phyloP scores from a whole-genome alignment of 2,113 vertebrate species.

The Dicrurus megarhynchus region DNA sequence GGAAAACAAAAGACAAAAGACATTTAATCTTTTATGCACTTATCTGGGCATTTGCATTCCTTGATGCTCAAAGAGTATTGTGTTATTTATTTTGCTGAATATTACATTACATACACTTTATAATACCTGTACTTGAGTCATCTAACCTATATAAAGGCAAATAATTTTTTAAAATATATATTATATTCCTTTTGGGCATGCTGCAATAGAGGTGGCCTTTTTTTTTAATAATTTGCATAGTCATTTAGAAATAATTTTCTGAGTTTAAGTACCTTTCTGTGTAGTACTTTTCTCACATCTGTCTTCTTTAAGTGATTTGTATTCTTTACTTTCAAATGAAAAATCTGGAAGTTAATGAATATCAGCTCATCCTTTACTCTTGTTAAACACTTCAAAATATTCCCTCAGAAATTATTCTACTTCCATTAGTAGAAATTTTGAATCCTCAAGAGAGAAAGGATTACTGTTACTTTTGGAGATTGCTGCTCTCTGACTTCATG shows the following conservation, averaged over 20 bases:
- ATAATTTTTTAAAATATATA: background rate
- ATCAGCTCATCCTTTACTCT: background rate
- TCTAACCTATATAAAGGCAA: background rate
- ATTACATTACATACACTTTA: background rate
- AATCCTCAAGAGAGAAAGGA: background rate
- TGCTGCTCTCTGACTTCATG: constrained; percentile 5
- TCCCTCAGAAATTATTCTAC: constrained; percentile 36
- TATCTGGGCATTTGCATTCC: background rate
- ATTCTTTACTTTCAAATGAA: constrained; percentile 7
- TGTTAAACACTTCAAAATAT: constrained; percentile 56
- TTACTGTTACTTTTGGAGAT: background rate
- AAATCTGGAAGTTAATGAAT: constrained; percentile 37
- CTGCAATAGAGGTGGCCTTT: background rate
- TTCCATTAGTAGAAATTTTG: constrained; percentile 34
- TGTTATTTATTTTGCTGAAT: background rate
- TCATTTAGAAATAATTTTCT: constrained; percentile 23
- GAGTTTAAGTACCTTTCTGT: background rate
- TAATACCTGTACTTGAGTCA: background rate
- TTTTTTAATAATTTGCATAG: background rate
- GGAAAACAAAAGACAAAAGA: background rate
- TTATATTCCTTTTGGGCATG: background rate
- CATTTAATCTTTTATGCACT: background rate
- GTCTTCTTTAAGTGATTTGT: constrained; percentile 31
- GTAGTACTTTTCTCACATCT: background rate
- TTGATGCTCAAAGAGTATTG: background rate